These are phyloP conservation scores for Caenorhabditis imperialis DNA, from an alignment of 2,888 invertebrate species.

Conservation along the genomic window DNA sequence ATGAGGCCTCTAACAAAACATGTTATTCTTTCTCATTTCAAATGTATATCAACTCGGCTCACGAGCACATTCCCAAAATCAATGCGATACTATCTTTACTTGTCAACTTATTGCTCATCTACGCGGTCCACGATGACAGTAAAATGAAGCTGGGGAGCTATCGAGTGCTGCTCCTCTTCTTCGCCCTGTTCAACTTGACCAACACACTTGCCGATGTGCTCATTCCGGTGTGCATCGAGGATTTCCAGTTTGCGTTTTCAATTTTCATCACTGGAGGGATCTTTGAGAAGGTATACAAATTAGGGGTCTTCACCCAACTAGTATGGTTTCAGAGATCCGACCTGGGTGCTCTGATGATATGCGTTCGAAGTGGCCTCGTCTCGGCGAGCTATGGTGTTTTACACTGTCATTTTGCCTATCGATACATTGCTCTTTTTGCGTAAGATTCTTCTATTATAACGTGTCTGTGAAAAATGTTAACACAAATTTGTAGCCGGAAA, in stretches of 20 bases:
- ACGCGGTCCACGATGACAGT: not conserved
- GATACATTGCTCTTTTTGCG: not conserved
- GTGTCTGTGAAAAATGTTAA: not conserved
- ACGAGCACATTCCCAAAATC: not conserved
- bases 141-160: constrained; percentile 4
- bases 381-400: not conserved
- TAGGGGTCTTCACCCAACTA: not conserved
- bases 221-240: not conserved
- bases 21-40: too few species aligned
- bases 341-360: not conserved
- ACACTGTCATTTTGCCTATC: constrained; percentile 2
- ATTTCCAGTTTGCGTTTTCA: not conserved
- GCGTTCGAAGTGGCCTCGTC: not conserved
- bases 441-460: too few species aligned
- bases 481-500: not conserved
- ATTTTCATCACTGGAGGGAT: not conserved
- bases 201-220: not conserved
- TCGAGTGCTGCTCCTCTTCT: not conserved
- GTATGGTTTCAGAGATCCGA: not conserved
- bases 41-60: constrained; percentile 2
- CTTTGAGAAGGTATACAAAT: not conserved
- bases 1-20: too few species aligned
- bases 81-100: not conserved
- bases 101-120: not conserved
- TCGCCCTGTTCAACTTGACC: not conserved